phyloP scores from a whole-genome alignment of 1,140 invertebrate genomes.

The Fopius arisanus region DNA sequence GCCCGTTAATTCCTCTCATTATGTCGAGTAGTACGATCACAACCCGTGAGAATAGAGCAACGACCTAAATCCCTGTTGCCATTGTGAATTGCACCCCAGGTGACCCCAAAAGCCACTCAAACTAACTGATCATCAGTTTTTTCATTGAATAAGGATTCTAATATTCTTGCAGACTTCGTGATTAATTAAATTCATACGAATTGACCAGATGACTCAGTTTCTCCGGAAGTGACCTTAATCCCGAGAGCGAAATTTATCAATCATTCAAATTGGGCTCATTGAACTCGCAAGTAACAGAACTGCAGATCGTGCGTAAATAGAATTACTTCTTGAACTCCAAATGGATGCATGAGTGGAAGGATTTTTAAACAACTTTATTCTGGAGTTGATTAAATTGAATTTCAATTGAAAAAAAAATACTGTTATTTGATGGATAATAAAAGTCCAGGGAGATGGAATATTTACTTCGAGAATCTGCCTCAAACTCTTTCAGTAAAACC shows the following conservation, averaged over 20 bases:
- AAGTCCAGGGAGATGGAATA: no score
- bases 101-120: neutral
- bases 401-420: no score
- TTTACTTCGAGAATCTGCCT: no score
- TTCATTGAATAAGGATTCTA: neutral
- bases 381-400: no score
- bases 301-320: neutral
- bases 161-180: neutral
- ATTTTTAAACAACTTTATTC: no score
- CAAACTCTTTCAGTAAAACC: no score
- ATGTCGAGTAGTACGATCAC: neutral
- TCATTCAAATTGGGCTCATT: neutral
- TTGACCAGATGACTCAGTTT: slow-evolving; percentile 30
- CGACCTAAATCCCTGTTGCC: neutral
- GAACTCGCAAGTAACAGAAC: neutral
- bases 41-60: neutral
- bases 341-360: neutral
- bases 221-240: slow-evolving; percentile 23
- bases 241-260: neutral
- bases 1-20: neutral
- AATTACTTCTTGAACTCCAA: neutral
- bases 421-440: no score
- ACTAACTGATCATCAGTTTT: no score
- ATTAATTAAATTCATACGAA: slow-evolving; percentile 29
- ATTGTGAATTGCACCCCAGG: neutral